Conservation (phyloP, 2,888 invertebrate genomes). For the Antheraea assamensis region DNA sequence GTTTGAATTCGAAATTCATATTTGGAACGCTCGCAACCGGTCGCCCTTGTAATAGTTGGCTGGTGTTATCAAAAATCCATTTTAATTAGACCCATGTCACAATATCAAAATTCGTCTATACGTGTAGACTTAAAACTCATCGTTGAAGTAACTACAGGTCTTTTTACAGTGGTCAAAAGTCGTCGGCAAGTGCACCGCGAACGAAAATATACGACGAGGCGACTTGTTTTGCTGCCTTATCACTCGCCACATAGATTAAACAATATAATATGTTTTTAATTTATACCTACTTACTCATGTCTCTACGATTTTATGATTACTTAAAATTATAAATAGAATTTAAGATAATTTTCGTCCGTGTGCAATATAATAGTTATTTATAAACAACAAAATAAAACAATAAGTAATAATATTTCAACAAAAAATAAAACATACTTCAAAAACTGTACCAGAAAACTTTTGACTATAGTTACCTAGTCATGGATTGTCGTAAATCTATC, state of each 20-base stretch:
- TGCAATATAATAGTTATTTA: background rate
- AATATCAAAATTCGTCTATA: constrained; percentile 42
- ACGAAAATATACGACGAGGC: constrained; percentile 80
- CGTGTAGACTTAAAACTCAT: constrained; percentile 38
- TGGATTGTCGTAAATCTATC: too few species aligned
- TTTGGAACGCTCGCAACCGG: constrained; percentile 77
- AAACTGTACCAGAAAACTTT: too few species aligned
- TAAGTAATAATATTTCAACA: too few species aligned
- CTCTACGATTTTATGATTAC: constrained; percentile 19
- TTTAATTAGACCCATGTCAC: constrained; percentile 53
- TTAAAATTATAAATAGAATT: background rate
- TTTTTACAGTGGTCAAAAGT: constrained; percentile 58
- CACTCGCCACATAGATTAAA: constrained; percentile 66
- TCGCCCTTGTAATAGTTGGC: constrained; percentile 82
- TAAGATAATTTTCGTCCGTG: background rate
- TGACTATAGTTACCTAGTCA: too few species aligned
- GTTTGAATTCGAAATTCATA: constrained; percentile 77
- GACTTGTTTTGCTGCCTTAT: constrained; percentile 82
- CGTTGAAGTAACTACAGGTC: constrained; percentile 56
- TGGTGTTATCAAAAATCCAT: constrained; percentile 75
- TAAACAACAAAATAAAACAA: too few species aligned
- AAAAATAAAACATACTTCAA: too few species aligned
- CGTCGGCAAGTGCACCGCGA: constrained; percentile 80
- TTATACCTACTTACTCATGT: constrained; percentile 33
- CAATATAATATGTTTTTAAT: constrained; percentile 18